phyloP scores from a whole-genome alignment of 2,888 invertebrate genomes.

The Acrobasis repandana region DNA sequence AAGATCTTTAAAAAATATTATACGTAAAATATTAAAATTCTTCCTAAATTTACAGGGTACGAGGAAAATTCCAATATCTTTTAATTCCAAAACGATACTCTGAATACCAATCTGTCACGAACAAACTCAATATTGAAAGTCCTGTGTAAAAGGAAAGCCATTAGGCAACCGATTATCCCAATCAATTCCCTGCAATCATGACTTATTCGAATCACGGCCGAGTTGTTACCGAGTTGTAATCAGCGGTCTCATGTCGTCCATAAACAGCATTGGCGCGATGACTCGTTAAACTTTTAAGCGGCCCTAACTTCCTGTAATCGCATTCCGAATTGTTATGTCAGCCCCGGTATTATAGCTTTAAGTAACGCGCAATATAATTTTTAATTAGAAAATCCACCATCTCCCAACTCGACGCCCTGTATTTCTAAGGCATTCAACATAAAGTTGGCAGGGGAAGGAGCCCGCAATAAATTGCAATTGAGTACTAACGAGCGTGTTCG shows the following conservation, averaged over 20 bases:
- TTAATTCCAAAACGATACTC: neutral
- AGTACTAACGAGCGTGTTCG: slow-evolving; percentile 21
- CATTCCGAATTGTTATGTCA: slow-evolving; percentile 34
- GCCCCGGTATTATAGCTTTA: slow-evolving; percentile 24
- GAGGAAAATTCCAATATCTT: neutral
- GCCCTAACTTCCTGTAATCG: slow-evolving; percentile 46
- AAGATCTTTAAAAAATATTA: too few species aligned
- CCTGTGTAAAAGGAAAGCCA: slow-evolving; percentile 2
- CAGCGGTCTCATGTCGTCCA: slow-evolving; percentile 43
- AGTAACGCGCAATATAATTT: slow-evolving; percentile 21
- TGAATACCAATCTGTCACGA: slow-evolving; percentile 6
- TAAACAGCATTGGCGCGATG: slow-evolving; percentile 49
- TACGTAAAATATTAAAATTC: too few species aligned
- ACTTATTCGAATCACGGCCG: slow-evolving; percentile 24
- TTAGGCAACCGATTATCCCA: neutral
- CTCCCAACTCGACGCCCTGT: slow-evolving; percentile 7
- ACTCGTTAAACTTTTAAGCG: slow-evolving; percentile 55
- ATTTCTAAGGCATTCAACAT: slow-evolving; percentile 19
- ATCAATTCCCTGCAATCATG: slow-evolving; percentile 12
- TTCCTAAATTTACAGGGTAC: too few species aligned
- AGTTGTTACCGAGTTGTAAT: slow-evolving; percentile 39
- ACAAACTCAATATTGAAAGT: slow-evolving; percentile 8
- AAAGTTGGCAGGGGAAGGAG: slow-evolving; percentile 18
- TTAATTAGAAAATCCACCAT: slow-evolving; percentile 22
- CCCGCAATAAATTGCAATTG: slow-evolving; percentile 22